Percentiles rank a stretch among this genome's conserved stretches.
Conservation (phyloP, 2,797 vertebrate genomes). For the Pelodytes ibericus region DNA sequence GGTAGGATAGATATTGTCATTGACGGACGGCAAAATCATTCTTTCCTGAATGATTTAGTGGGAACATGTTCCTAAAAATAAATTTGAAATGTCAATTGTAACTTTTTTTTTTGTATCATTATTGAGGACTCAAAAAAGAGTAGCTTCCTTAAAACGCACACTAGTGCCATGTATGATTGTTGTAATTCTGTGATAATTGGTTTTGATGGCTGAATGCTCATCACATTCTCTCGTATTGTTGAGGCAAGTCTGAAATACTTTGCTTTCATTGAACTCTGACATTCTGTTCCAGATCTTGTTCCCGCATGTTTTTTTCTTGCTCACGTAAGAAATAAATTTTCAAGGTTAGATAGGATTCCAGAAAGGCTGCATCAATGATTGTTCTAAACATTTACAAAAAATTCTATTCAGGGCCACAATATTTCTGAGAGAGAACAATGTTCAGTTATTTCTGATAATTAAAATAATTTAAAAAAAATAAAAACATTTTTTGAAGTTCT, state of each 20-base stretch:
- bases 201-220: not conserved
- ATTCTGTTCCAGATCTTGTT: constrained; percentile 16
- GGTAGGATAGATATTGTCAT: too few species aligned
- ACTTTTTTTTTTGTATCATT: not conserved
- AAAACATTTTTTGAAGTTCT: too few species aligned
- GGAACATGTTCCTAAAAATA: not conserved
- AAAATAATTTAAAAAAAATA: too few species aligned
- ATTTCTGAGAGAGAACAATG: too few species aligned
- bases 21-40: too few species aligned
- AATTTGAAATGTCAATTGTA: not conserved
- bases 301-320: constrained; percentile 8
- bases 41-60: not conserved
- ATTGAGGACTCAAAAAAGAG: not conserved
- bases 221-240: constrained; percentile 19
- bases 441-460: too few species aligned
- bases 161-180: not conserved
- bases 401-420: too few species aligned
- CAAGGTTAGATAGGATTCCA: not conserved
- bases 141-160: too few species aligned
- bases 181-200: not conserved
- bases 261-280: not conserved
- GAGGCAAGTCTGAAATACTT: constrained; percentile 26
- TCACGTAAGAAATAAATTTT: not conserved
- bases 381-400: not conserved
- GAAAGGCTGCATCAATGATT: not conserved